phyloP scores from a whole-genome alignment of 2,888 invertebrate genomes.

The Acrocyrtus sp. region DNA sequence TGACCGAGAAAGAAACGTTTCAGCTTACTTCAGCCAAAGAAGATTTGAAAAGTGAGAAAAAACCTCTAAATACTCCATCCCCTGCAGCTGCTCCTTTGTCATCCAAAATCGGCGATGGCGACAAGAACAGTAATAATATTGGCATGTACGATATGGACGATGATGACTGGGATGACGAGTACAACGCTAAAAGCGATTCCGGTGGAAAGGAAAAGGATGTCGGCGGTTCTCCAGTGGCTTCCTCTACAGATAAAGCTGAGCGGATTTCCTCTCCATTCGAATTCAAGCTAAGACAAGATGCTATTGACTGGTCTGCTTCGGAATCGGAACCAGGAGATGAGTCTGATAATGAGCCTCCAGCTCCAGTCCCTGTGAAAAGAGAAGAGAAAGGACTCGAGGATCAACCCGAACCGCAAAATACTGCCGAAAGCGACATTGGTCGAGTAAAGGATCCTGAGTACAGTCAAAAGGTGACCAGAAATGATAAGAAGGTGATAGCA shows the following conservation, averaged over 20 bases:
- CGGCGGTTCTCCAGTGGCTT: background rate
- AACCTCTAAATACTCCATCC: background rate
- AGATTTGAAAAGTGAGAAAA: too few relatives aligned
- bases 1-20: too few relatives aligned
- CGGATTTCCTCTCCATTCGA: background rate
- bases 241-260: background rate
- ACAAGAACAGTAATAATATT: background rate
- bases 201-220: background rate
- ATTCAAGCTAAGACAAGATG: background rate
- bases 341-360: too few relatives aligned
- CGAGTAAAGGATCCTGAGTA: too few relatives aligned
- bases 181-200: background rate
- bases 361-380: too few relatives aligned
- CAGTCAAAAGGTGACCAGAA: too few relatives aligned
- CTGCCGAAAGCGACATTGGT: too few relatives aligned
- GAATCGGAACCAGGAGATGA: background rate
- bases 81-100: background rate
- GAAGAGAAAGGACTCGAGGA: background rate
- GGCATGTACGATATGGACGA: background rate
- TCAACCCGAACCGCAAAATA: too few relatives aligned
- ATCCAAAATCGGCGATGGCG: background rate
- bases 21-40: too few relatives aligned
- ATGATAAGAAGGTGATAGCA: too few relatives aligned
- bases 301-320: background rate
- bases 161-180: constrained; percentile 27